Conservation (phyloP, 2,888 invertebrate species). For the Cyclophora albipunctata region DNA sequence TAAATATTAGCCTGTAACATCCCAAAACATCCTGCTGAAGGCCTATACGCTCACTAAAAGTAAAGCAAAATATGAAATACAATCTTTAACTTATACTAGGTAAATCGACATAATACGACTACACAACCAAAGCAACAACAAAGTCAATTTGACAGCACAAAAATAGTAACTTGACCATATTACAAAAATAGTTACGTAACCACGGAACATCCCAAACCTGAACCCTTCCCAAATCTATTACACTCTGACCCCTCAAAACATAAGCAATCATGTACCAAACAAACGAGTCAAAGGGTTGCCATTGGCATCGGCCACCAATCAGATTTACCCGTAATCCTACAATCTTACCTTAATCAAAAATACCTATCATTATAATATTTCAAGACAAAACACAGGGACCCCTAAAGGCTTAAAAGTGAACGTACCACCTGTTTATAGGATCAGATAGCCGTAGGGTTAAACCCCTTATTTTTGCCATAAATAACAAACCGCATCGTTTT, state of each 20-base stretch:
- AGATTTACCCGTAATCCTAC: conserved; percentile 10
- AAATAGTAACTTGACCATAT: too few relatives aligned
- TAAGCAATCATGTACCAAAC: conserved; percentile 3
- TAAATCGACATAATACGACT: too few relatives aligned
- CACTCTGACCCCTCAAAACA: not conserved
- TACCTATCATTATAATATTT: conserved; percentile 35
- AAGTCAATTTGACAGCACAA: too few relatives aligned
- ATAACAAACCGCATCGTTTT: conserved; percentile 36
- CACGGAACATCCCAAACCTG: too few relatives aligned
- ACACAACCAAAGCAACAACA: too few relatives aligned
- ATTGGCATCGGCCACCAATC: conserved; percentile 9
- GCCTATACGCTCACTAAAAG: too few relatives aligned
- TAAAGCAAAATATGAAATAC: too few relatives aligned
- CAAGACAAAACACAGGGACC: conserved; percentile 23
- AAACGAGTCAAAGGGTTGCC: conserved; percentile 1
- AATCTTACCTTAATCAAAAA: conserved; percentile 33
- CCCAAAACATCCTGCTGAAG: too few relatives aligned
- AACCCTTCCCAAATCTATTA: too few relatives aligned
- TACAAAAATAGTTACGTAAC: too few relatives aligned
- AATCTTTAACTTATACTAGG: too few relatives aligned
- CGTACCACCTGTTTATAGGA: conserved; percentile 11
- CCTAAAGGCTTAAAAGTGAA: conserved; percentile 3
- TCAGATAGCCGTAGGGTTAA: conserved; percentile 5
- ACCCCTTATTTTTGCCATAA: conserved; percentile 42
- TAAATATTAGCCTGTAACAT: too few relatives aligned